Evolutionary conservation across 92 coral and sea anemone species (phyloP).

Genomic region (Diadumene lineata): DNA sequence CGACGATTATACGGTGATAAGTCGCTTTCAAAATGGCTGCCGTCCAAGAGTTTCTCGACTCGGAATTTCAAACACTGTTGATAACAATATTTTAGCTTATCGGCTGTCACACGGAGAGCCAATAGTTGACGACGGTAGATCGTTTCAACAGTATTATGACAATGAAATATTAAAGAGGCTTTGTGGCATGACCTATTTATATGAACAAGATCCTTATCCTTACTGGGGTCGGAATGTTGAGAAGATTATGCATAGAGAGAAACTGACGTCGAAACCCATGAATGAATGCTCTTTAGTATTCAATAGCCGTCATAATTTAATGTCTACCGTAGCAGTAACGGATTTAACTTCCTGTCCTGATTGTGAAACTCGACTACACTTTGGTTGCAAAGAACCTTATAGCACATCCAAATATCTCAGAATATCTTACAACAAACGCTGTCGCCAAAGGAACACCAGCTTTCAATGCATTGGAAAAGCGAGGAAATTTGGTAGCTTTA

Average conservation of each 20-base stretch:
- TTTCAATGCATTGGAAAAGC: constrained; percentile 63
- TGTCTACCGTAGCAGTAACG: constrained; percentile 29
- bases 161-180: constrained; percentile 49
- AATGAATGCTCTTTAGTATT: constrained; percentile 47
- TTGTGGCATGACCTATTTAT: constrained; percentile 55
- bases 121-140: constrained; percentile 18
- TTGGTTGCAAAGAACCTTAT: constrained; percentile 48
- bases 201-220: constrained; percentile 67
- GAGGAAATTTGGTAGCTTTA: constrained; percentile 60
- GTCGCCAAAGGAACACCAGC: too few species aligned
- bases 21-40: constrained; percentile 67
- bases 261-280: constrained; percentile 10
- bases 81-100: too few species aligned
- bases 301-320: constrained; percentile 46
- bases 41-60: constrained; percentile 63
- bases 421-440: constrained; percentile 40
- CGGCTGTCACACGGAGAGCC: constrained; percentile 79
- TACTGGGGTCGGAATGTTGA: constrained; percentile 83
- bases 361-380: constrained; percentile 37
- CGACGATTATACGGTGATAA: constrained; percentile 56
- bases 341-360: constrained; percentile 34
- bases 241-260: constrained; percentile 43
- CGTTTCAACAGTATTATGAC: constrained; percentile 34
- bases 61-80: too few species aligned
- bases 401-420: constrained; percentile 14